phyloP scores from a whole-genome alignment of 2,113 vertebrate species.

The Phaethornis superciliosus region DNA sequence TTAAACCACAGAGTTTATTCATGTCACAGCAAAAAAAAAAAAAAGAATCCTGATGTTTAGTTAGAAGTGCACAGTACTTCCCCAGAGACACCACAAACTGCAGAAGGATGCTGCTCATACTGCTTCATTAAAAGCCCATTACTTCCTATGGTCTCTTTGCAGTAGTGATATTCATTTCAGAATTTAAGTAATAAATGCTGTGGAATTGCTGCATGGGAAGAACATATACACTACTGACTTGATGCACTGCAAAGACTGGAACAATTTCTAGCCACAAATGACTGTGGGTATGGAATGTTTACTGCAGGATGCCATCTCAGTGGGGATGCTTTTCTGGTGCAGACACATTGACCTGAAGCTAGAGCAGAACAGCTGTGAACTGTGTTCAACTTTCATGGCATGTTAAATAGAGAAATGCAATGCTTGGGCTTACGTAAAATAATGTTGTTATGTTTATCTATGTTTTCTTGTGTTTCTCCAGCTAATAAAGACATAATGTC shows the following conservation, averaged over 20 bases:
- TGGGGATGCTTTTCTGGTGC: background rate
- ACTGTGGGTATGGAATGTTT: rapidly evolving
- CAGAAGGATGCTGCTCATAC: background rate
- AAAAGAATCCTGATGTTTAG: background rate
- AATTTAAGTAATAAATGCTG: background rate
- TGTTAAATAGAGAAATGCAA: background rate
- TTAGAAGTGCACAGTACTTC: background rate
- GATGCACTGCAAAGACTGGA: background rate
- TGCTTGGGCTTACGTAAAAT: background rate
- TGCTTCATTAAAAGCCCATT: background rate
- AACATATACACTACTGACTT: background rate
- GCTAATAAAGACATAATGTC: background rate
- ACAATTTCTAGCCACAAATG: background rate
- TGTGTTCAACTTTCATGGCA: background rate
- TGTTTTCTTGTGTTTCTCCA: slow-evolving; percentile 3
- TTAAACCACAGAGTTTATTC: background rate
- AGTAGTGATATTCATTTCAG: background rate
- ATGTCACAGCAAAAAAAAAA: background rate
- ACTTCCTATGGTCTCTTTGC: background rate
- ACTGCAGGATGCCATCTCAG: background rate
- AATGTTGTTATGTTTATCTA: background rate
- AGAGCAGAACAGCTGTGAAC: background rate
- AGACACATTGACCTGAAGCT: background rate
- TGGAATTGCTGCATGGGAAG: background rate
- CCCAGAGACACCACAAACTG: background rate